phyloP scores from a whole-genome alignment of 2,113 vertebrate genomes.

The Hemibagrus wyckioides region DNA sequence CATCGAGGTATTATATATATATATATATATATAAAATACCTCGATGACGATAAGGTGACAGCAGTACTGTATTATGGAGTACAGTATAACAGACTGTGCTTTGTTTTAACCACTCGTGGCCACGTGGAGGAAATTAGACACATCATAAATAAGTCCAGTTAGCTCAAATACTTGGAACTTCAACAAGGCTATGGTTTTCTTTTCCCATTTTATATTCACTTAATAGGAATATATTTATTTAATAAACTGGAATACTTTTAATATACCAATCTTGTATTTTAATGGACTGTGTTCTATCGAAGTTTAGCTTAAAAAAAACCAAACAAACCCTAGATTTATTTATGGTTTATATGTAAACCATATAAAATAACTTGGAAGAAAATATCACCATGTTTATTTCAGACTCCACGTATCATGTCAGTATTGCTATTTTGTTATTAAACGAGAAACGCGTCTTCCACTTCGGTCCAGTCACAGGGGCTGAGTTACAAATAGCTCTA shows the following conservation, averaged over 20 bases:
- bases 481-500: not conserved
- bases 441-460: not conserved
- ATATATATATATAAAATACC: not conserved
- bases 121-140: conserved; percentile 23
- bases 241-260: not conserved
- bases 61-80: not conserved
- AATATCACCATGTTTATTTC: not conserved
- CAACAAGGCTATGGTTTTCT: not conserved
- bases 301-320: not conserved
- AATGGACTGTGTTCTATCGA: not conserved
- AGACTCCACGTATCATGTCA: not conserved
- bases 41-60: not conserved
- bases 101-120: not conserved
- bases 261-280: too few species aligned
- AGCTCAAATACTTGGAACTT: not conserved
- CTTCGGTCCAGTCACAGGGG: not conserved
- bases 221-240: not conserved
- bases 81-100: not conserved
- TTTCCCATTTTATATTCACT: not conserved
- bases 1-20: too few species aligned
- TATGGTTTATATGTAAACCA: not conserved
- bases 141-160: not conserved
- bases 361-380: not conserved
- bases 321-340: not conserved
- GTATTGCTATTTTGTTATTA: not conserved